Evolutionary conservation across 2,113 vertebrate species (phyloP), one percentile per base, ranked within the genome.

Genomic region (Grantiella picta): DNA sequence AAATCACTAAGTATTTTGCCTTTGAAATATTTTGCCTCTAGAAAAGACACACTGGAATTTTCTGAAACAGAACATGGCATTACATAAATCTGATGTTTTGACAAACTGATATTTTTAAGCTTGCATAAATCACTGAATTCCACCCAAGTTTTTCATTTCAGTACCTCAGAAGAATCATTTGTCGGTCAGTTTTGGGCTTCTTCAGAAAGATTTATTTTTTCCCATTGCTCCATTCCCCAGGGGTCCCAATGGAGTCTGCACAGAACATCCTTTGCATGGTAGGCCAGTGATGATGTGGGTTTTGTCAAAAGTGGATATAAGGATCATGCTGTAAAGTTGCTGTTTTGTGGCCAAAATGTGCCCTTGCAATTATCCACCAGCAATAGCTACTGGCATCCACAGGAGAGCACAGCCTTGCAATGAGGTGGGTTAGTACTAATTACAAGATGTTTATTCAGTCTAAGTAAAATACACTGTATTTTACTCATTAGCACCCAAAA

Each of bases 401-500:
- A 64, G 79, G 61, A 61, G 28, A 91, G 15, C 42, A 57, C 35
- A 56, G 35, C 15, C 15, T 44, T 49, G 31, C 59, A 44, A 54
- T 44, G 56, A 88, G 75, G 87, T 93, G 33, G 59, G 79, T 71
- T 86, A 86, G 66, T 47, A n/a, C 23, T 90, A 94, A 96, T 90
- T 88, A 61, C 54, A 82, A 80, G 75, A 29, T 89, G 57, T 78
- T 87, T 68, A 87, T 92, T 87, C 86, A 94, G 27, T 53, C 57
- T 33, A 70, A 75, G 81, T 73, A 81, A 92, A 86, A 79, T 38
- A 87, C 66, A 47, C 36, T 56, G 73, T 75, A 59, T 73, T 82
- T 95, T 95, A 82, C 61, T 79, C 86, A 91, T 91, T 91, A 95
- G 87, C 79, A 92, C 72, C 80, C 57, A 75, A 94, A 95, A 85